Evolutionary conservation across 2,797 vertebrate genomes (phyloP), one percentile per base, ranked within the genome.

Genomic region (Sibirionetta formosa): DNA sequence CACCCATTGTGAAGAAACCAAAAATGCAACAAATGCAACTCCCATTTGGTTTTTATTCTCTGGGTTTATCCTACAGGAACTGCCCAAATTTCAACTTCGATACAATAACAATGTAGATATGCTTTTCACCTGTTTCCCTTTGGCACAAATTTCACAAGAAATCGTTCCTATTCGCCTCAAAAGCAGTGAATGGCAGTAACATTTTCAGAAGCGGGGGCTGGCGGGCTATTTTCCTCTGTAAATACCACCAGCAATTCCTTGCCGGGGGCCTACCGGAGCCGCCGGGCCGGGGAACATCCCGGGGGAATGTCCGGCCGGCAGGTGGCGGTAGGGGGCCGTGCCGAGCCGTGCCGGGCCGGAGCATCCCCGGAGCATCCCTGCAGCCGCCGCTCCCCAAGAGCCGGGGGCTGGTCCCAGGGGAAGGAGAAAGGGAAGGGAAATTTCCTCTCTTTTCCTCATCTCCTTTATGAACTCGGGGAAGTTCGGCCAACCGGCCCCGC

Each of bases 291-390:
- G 51, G 51, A 6, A 42, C 53, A 9, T 7, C 19, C 18, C 44
- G 22, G 17, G 42, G 40, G 27, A 29, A 38, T 9, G 4, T 36
- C 17, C 29, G 12, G 63, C 22, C 66, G 56, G 65, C 73, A 91
- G 94, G 72, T 80, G 80, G 90, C 78, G 77, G 14, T 90, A 46
- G 20, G 38, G 54, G 66, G 35, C 79, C 29, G 69, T 29, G 15
- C 11, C 22, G 46, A 14, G 24, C 50, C 23, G 50, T 58, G 15
- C 8, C 22, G 46, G 7, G 26, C 26, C 24, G 48, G 48, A 50
- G 23, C 48, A 24, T 48, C 46, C 46, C 12, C 23, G 48, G 23
- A 50, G 48, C 48, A 50, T 24, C 48, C 48, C 23, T 24, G 23
- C 16, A 19, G 17, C 23, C 23, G 23, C 24, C 27, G 4, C 40